Evolutionary conservation across 2,888 invertebrate species (phyloP).

Genomic region (Apocheima hispidaria): DNA sequence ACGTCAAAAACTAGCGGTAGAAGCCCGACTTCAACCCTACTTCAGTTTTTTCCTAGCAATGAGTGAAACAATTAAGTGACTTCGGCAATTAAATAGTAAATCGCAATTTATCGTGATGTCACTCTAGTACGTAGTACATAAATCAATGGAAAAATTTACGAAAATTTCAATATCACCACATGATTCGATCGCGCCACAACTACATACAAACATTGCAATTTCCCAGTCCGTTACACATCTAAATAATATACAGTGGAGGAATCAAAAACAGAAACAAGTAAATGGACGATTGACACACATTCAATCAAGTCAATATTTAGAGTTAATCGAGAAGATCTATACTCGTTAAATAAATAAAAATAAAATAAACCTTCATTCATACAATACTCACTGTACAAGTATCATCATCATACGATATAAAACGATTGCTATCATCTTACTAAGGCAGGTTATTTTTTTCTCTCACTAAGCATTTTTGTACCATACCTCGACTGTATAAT

Average conservation of each 20-base stretch:
- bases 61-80: no score
- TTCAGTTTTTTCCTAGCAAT: no score
- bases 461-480: slow-evolving; percentile 43
- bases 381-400: slow-evolving; percentile 15
- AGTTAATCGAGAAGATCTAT: slow-evolving; percentile 10
- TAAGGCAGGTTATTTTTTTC: slow-evolving; percentile 36
- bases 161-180: slow-evolving; percentile 30
- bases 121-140: no score
- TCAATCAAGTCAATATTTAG: slow-evolving; percentile 32
- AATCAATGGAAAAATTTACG: slow-evolving; percentile 16
- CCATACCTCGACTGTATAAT: slow-evolving; percentile 76
- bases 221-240: slow-evolving; percentile 63
- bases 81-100: no score
- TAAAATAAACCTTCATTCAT: slow-evolving; percentile 25
- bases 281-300: slow-evolving; percentile 74
- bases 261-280: slow-evolving; percentile 71
- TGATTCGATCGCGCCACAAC: slow-evolving; percentile 39
- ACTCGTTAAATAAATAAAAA: no score
- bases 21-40: no score
- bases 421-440: slow-evolving; percentile 25
- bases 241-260: slow-evolving; percentile 83
- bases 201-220: slow-evolving; percentile 63
- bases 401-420: slow-evolving; percentile 25
- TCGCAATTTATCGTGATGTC: no score
- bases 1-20: no score